Percentiles rank a stretch among this genome's conserved stretches.
These are phyloP conservation scores for Conus canariensis DNA, from an alignment of 2,888 invertebrate species.

Conservation along the genomic window DNA sequence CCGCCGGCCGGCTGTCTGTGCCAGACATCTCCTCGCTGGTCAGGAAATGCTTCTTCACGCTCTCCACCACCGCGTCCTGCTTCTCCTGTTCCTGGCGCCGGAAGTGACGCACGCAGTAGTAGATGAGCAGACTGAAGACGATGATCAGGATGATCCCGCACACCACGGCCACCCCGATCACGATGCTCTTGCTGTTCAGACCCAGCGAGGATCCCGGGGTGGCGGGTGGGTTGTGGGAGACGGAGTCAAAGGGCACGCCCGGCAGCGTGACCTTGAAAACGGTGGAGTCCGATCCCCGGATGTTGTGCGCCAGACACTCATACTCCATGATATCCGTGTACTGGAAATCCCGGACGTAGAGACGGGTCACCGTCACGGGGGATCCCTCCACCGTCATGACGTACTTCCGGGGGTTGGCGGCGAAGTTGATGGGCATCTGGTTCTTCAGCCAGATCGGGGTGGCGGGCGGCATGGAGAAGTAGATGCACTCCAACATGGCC, in stretches of 20 bases:
- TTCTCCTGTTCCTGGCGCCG: conserved; percentile 60
- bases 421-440: conserved; percentile 54
- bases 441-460: conserved; percentile 65
- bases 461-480: conserved; percentile 65
- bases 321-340: conserved; percentile 68
- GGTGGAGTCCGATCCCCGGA: conserved; percentile 59
- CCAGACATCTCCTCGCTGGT: conserved; percentile 60
- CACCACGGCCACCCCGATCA: conserved; percentile 67
- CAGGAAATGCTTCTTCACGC: conserved; percentile 69
- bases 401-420: conserved; percentile 55
- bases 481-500: conserved; percentile 64
- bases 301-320: conserved; percentile 67
- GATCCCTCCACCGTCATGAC: conserved; percentile 49
- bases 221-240: conserved; percentile 44
- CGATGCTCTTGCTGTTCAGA: conserved; percentile 52
- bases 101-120: conserved; percentile 57
- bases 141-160: conserved; percentile 65
- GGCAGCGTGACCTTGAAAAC: conserved; percentile 61
- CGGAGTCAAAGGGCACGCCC: conserved; percentile 56
- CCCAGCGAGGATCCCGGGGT: conserved; percentile 33
- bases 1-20: conserved; percentile 42
- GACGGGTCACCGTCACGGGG: conserved; percentile 46
- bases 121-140: conserved; percentile 58
- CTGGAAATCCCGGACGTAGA: conserved; percentile 63
- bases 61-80: conserved; percentile 65